Percentiles rank a stretch among this genome's conserved stretches.
Conservation (phyloP, 2,113 vertebrate species). For the Plectropomus leopardus region DNA sequence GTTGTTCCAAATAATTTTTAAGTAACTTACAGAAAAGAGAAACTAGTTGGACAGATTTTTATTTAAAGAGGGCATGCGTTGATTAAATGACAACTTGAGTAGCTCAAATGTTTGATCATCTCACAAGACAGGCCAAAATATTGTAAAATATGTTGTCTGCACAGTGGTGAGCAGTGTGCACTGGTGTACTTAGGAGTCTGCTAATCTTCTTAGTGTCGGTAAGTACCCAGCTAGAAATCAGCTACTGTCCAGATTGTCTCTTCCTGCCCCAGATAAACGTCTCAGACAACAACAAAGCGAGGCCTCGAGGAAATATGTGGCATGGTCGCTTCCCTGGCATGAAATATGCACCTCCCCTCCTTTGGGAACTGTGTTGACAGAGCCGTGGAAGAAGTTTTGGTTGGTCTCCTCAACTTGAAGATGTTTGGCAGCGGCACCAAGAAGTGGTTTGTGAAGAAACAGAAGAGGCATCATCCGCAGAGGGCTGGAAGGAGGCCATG, state of each 20-base stretch:
- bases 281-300: constrained; percentile 80
- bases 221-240: constrained; percentile 85
- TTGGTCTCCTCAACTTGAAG: constrained; percentile 70
- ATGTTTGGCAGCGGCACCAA: constrained; percentile 88
- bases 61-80: constrained; percentile 27
- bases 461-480: constrained; percentile 75
- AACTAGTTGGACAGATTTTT: constrained; percentile 15
- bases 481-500: constrained; percentile 79
- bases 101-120: constrained; percentile 45
- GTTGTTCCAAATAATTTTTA: constrained; percentile 30
- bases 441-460: constrained; percentile 87
- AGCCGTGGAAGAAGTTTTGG: constrained; percentile 63
- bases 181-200: constrained; percentile 85
- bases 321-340: constrained; percentile 62
- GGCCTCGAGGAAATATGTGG: constrained; percentile 68
- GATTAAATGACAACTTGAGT: constrained; percentile 30
- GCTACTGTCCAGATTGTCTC: constrained; percentile 87
- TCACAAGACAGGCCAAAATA: constrained; percentile 28
- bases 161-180: constrained; percentile 76
- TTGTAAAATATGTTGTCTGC: constrained; percentile 63
- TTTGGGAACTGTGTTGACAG: constrained; percentile 69
- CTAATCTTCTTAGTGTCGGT: constrained; percentile 92
- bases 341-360: constrained; percentile 81
- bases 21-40: constrained; percentile 2
- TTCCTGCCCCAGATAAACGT: constrained; percentile 82